Evolutionary conservation across 2,797 vertebrate genomes (phyloP).

Genomic region (Spheniscus humboldti): DNA sequence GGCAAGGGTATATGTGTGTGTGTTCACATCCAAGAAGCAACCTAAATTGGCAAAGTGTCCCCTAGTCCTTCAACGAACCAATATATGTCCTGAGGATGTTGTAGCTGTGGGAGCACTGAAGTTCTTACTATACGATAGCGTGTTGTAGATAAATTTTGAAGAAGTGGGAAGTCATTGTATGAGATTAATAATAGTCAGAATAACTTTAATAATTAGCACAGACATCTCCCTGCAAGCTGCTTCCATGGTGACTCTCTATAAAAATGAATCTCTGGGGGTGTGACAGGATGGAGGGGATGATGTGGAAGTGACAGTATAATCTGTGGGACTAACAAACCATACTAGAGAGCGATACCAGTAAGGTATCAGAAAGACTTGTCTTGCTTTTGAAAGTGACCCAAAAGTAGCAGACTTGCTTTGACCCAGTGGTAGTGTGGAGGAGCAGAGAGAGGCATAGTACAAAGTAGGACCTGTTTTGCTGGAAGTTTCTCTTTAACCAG

Average conservation of each 20-base stretch:
- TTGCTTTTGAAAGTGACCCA: neutral
- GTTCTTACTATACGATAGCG: neutral
- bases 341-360: neutral
- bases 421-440: neutral
- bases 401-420: neutral
- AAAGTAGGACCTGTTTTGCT: neutral
- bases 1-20: neutral
- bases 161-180: neutral
- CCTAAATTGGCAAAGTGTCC: neutral
- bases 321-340: neutral
- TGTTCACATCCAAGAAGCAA: neutral
- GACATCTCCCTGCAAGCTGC: neutral
- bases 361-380: neutral
- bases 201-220: neutral
- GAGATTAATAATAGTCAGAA: neutral
- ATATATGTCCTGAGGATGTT: neutral
- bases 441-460: neutral
- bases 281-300: neutral
- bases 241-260: neutral
- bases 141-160: neutral
- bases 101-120: neutral
- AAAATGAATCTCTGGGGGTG: neutral
- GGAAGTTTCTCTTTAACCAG: neutral
- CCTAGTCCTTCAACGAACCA: neutral
- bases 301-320: neutral